Conservation (phyloP, 2,113 vertebrate species). For the Misgurnus mizolepis region DNA sequence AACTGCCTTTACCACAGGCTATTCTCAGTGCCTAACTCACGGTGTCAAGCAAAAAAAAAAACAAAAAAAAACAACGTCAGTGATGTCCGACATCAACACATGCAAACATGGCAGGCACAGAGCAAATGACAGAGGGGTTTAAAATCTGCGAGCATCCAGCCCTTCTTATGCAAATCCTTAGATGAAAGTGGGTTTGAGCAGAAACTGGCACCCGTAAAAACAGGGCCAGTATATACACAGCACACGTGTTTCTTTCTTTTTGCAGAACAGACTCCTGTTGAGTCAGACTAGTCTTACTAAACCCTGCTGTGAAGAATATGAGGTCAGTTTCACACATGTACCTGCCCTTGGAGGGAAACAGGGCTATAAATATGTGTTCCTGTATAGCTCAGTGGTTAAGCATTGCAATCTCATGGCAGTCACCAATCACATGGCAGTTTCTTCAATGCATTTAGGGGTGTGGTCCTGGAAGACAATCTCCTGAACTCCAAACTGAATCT, state of each 20-base stretch:
- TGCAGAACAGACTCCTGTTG: neutral
- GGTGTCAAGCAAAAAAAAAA: slow-evolving; percentile 17
- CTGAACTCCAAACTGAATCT: too few species aligned
- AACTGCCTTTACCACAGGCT: slow-evolving; percentile 26
- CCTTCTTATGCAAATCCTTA: slow-evolving; percentile 28
- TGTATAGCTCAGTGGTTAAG: too few species aligned
- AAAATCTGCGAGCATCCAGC: slow-evolving; percentile 13
- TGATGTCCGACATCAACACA: slow-evolving; percentile 13
- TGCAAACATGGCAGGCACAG: slow-evolving; percentile 14
- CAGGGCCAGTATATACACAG: neutral
- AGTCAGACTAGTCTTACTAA: neutral
- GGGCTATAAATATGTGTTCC: neutral
- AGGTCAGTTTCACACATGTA: neutral
- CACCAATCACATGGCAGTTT: too few species aligned
- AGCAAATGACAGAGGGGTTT: slow-evolving; percentile 15
- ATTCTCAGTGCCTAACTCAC: neutral
- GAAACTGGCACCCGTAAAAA: neutral
- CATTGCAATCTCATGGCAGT: too few species aligned
- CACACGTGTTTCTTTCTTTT: neutral
- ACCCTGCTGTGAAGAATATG: neutral
- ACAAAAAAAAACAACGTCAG: neutral
- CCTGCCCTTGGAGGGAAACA: neutral
- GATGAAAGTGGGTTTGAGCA: slow-evolving; percentile 20
- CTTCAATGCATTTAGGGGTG: too few species aligned
- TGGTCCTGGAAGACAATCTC: too few species aligned